phyloP scores from a whole-genome alignment of 2,113 vertebrate species.

The Echinops telfairi region DNA sequence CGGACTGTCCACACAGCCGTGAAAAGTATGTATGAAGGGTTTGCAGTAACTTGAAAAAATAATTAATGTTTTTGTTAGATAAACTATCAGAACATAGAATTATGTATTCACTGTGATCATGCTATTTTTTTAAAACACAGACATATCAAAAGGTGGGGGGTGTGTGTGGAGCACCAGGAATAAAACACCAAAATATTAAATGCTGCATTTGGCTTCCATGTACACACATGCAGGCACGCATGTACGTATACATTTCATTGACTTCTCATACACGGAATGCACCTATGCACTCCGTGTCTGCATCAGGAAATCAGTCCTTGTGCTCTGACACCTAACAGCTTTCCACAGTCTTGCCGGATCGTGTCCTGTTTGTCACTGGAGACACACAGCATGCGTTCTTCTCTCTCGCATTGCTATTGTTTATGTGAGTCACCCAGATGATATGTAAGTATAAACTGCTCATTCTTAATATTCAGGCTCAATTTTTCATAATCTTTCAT shows the following conservation, averaged over 20 bases:
- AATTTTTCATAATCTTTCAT: conserved; percentile 10
- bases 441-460: background rate
- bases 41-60: conserved; percentile 20
- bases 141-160: background rate
- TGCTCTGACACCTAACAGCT: background rate
- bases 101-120: background rate
- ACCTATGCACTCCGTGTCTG: background rate
- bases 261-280: background rate
- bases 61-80: background rate
- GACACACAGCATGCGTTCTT: background rate
- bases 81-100: conserved; percentile 27
- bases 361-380: background rate
- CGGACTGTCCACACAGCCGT: background rate
- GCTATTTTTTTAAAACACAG: background rate
- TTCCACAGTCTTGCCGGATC: background rate
- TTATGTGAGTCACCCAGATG: background rate
- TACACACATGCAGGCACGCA: background rate
- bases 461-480: background rate
- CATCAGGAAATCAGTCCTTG: background rate
- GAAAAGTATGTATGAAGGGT: background rate
- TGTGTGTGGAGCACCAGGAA: background rate
- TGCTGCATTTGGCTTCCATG: background rate
- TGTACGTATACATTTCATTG: background rate
- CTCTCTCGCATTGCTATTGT: background rate
- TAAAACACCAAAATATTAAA: conserved; percentile 11